A percentile compares a stretch with the other conserved stretches of the same genome.
Evolutionary conservation across 2,113 vertebrate genomes (phyloP).

Genomic region (Cheirogaleus medius): DNA sequence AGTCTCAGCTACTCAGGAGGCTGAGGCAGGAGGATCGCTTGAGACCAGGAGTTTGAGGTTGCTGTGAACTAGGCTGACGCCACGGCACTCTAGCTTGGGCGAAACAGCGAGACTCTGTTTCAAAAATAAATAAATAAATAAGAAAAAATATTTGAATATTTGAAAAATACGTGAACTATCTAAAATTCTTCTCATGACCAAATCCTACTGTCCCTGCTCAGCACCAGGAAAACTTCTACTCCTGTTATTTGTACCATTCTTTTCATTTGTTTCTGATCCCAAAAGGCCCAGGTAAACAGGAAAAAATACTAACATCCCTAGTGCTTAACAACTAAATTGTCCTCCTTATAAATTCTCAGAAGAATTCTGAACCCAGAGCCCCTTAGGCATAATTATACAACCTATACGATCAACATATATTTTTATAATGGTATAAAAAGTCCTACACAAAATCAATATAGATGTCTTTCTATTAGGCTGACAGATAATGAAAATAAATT

Average conservation of each 20-base stretch:
- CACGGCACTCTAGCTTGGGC: too few species aligned
- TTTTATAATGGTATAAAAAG: neutral
- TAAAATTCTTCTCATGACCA: neutral
- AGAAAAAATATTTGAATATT: neutral
- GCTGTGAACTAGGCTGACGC: too few species aligned
- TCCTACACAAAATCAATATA: neutral
- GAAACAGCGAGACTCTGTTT: too few species aligned
- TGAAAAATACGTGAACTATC: neutral
- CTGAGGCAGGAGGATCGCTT: too few species aligned
- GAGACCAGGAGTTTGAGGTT: too few species aligned
- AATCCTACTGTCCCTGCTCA: neutral
- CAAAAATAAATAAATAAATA: too few species aligned
- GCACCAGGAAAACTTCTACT: neutral
- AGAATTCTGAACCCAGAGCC: neutral
- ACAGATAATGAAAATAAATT: neutral
- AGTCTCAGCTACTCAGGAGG: too few species aligned
- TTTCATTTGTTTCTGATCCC: neutral
- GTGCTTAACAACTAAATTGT: constrained; percentile 19
- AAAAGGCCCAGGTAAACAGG: neutral
- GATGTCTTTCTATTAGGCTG: neutral
- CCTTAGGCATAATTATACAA: neutral
- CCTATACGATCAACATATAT: neutral
- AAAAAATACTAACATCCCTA: neutral
- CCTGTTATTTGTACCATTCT: neutral
- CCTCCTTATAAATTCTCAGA: neutral